Conservation (phyloP, 2,113 vertebrate species). For the Grallaria varia region DNA sequence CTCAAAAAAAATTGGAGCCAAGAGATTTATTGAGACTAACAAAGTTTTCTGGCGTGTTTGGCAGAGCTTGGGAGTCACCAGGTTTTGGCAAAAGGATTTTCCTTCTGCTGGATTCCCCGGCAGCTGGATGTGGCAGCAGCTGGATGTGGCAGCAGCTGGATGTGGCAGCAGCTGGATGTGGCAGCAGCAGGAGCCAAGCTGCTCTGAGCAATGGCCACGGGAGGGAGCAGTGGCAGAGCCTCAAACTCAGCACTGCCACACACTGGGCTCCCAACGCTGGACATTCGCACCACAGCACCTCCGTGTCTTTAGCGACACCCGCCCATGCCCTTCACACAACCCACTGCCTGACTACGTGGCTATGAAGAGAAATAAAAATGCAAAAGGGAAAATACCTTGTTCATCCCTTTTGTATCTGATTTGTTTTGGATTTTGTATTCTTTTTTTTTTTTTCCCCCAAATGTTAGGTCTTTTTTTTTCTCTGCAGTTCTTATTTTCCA, state of each 20-base stretch:
- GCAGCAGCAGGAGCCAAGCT: not conserved
- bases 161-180: not conserved
- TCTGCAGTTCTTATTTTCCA: not conserved
- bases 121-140: not conserved
- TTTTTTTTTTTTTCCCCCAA: not conserved
- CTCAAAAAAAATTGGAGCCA: not conserved
- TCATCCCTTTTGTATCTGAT: not conserved
- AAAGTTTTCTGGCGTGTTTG: not conserved
- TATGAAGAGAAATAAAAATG: not conserved
- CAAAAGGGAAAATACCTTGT: not conserved
- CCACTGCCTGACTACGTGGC: not conserved
- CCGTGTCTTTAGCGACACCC: fast-evolving
- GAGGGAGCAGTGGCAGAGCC: conserved; percentile 6
- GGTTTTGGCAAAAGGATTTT: not conserved
- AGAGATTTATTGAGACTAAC: not conserved
- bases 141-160: not conserved
- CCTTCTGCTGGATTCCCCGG: fast-evolving
- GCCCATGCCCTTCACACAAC: too few relatives aligned
- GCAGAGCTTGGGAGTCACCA: not conserved
- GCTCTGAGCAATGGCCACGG: not conserved
- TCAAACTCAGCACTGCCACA: not conserved
- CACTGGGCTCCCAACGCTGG: not conserved
- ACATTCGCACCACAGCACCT: not conserved
- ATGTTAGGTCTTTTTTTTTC: not conserved
- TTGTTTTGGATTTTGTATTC: not conserved